A percentile compares a stretch with the other conserved stretches of the same genome.
Evolutionary conservation across 2,888 invertebrate genomes (phyloP).

Genomic region (Zootermopsis nevadensis): DNA sequence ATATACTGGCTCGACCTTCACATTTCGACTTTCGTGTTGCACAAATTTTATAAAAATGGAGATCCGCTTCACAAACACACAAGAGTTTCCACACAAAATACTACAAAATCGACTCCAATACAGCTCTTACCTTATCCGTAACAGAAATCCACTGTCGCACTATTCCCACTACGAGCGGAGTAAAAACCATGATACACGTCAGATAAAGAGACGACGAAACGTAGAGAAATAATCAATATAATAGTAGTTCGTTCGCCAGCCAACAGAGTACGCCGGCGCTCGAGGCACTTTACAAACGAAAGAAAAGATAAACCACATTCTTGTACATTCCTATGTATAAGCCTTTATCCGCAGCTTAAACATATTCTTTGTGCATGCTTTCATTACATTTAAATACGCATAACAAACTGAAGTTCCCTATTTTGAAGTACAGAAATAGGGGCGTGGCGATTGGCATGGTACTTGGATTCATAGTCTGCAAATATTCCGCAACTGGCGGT

Average conservation of each 20-base stretch:
- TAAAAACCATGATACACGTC: constrained; percentile 41
- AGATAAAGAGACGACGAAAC: constrained; percentile 9
- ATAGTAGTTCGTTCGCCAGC: constrained; percentile 24
- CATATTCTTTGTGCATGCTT: not conserved
- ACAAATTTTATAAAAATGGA: not conserved
- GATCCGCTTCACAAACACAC: not conserved
- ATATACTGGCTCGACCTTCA: not conserved
- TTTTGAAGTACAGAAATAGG: not conserved
- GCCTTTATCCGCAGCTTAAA: too few species aligned
- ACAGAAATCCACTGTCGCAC: not conserved
- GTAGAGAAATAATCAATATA: constrained; percentile 50
- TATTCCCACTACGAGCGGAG: constrained; percentile 42
- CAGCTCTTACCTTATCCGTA: constrained; percentile 11
- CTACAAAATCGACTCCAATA: not conserved
- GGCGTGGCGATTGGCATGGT: constrained; percentile 26
- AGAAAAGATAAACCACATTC: not conserved
- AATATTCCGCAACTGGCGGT: constrained; percentile 19
- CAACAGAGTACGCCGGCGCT: constrained; percentile 39
- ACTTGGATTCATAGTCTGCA: constrained; percentile 24
- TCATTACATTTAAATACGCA: not conserved
- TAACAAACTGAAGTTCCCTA: not conserved
- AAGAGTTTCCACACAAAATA: not conserved
- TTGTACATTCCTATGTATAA: not conserved
- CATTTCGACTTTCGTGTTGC: not conserved
- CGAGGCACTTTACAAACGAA: not conserved